Evolutionary conservation across 2,113 vertebrate genomes (phyloP).

Genomic region (Aegithalos caudatus): DNA sequence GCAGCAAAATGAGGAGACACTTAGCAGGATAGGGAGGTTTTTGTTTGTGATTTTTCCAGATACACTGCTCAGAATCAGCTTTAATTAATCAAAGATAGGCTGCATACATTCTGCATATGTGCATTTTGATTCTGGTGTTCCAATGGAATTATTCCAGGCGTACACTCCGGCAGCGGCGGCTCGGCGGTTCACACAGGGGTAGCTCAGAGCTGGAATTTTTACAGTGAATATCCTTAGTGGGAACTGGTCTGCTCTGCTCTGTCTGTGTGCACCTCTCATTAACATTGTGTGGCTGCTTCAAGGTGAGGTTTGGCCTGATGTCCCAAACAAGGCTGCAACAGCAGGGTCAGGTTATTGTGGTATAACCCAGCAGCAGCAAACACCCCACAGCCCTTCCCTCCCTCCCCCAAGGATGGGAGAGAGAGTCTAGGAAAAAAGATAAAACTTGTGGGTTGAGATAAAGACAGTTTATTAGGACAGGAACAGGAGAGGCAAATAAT

Average conservation of each 20-base stretch:
- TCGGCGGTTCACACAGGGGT: background rate
- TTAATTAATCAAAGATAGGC: slow-evolving; percentile 56
- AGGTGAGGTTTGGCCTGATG: background rate
- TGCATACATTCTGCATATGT: slow-evolving; percentile 62
- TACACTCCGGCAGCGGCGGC: background rate
- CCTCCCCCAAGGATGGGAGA: background rate
- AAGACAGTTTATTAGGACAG: background rate
- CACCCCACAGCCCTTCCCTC: background rate
- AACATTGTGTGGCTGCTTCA: background rate
- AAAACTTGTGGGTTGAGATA: background rate
- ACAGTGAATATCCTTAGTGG: background rate
- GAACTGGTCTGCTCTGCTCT: background rate
- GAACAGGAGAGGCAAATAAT: background rate
- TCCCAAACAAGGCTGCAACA: background rate
- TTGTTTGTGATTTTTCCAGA: slow-evolving; percentile 55
- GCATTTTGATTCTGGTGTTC: slow-evolving; percentile 50
- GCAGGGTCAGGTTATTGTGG: background rate
- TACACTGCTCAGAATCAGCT: slow-evolving; percentile 55
- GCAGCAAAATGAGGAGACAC: slow-evolving; percentile 38
- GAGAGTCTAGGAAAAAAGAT: background rate
- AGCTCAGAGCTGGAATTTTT: background rate
- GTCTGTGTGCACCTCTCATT: background rate
- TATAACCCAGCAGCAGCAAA: background rate
- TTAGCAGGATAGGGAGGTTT: slow-evolving; percentile 33
- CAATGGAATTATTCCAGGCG: slow-evolving; percentile 46